A percentile compares a stretch with the other conserved stretches of the same genome.
Conservation (phyloP, 2,888 invertebrate species). For the Bembecia ichneumoniformis region DNA sequence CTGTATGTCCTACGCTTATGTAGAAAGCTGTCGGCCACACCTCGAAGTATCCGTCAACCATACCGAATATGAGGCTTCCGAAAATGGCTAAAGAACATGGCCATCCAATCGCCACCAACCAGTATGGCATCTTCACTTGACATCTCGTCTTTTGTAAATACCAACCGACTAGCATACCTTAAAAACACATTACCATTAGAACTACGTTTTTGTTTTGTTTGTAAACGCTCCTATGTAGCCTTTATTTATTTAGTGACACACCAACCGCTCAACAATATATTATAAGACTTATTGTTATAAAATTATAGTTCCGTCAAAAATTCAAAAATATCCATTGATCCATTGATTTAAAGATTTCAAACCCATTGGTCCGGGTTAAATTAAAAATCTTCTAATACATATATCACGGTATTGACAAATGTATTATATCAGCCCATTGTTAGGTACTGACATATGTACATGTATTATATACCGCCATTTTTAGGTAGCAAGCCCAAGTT, state of each 20-base stretch:
- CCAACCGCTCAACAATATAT: background rate
- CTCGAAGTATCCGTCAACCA: conserved; percentile 76
- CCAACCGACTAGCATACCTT: conserved; percentile 81
- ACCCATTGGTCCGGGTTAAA: too few relatives aligned
- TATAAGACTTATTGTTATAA: too few relatives aligned
- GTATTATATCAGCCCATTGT: too few relatives aligned
- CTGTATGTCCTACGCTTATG: conserved; percentile 80
- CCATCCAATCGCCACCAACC: conserved; percentile 74
- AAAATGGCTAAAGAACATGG: conserved; percentile 71
- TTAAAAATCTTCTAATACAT: too few relatives aligned
- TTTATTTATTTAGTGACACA: background rate
- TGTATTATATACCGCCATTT: too few relatives aligned
- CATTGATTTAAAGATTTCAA: too few relatives aligned
- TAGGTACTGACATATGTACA: too few relatives aligned
- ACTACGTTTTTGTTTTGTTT: background rate
- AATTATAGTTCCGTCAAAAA: too few relatives aligned
- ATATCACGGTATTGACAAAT: too few relatives aligned
- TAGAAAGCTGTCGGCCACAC: conserved; percentile 80
- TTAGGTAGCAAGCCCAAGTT: too few relatives aligned
- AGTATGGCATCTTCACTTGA: conserved; percentile 72
- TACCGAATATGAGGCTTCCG: conserved; percentile 77
- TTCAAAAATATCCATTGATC: too few relatives aligned
- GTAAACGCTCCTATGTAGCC: background rate
- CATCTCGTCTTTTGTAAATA: conserved; percentile 78
- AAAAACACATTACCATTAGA: conserved; percentile 4